A percentile compares a stretch with the other conserved stretches of the same genome.
These are phyloP conservation scores for Tenebrosternarchus preto DNA, from an alignment of 2,113 vertebrate genomes.

Conservation along the genomic window DNA sequence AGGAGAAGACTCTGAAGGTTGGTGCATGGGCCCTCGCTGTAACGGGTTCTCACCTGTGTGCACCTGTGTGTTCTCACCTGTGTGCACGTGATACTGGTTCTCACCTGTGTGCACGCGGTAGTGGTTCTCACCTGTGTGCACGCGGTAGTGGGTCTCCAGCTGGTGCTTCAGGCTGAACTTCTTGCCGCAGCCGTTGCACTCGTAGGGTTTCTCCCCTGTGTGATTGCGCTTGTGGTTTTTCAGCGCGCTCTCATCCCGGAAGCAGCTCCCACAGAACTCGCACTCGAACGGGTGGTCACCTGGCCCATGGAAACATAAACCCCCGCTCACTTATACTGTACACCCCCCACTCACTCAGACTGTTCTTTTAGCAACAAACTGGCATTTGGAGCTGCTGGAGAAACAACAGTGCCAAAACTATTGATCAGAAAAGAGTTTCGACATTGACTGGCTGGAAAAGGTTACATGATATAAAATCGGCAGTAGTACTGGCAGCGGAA, in stretches of 20 bases:
- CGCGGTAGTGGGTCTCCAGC: slow-evolving; percentile 97
- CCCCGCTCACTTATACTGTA: no score
- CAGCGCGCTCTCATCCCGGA: slow-evolving; percentile 95
- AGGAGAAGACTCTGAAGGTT: no score
- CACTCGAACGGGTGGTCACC: slow-evolving; percentile 97
- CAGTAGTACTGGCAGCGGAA: background rate
- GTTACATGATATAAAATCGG: no score
- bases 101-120: background rate
- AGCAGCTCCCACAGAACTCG: slow-evolving; percentile 98
- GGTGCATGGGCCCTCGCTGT: slow-evolving; percentile 81
- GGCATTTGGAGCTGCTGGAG: no score
- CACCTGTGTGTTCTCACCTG: no score
- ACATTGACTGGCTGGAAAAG: no score
- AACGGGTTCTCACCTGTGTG: slow-evolving; percentile 82
- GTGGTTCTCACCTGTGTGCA: slow-evolving; percentile 87
- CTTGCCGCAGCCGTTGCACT: slow-evolving; percentile 96
- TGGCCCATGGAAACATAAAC: slow-evolving; percentile 58
- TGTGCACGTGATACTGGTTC: no score
- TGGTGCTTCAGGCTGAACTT: slow-evolving; percentile 99
- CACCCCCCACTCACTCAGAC: background rate
- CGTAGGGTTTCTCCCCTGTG: slow-evolving; percentile 91
- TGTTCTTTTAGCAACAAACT: no score
- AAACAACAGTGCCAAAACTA: no score
- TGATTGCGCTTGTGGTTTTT: slow-evolving; percentile 97
- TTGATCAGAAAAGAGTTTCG: no score